Base-by-base conservation (phyloP, 2,888 invertebrate species). In the Acronicta alni region DNA sequence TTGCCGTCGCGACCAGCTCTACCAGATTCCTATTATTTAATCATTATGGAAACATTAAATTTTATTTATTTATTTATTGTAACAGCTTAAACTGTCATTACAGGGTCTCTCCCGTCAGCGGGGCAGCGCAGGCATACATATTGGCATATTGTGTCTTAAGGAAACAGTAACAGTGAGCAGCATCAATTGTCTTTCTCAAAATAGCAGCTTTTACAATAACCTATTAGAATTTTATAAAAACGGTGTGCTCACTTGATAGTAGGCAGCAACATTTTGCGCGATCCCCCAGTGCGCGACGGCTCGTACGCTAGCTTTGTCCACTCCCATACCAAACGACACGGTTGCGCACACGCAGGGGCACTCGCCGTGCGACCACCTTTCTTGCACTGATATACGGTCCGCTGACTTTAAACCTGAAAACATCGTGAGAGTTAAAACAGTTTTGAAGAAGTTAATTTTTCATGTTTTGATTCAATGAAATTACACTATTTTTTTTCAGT, bases 301-400 rank as follows among this genome's bases (percentile, higher is more conserved):
- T 68, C 99, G 97, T 14, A 99, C 99, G 56, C 97, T 96, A 3
- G 97, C 96, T 89, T 99, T 99, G 89, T 99, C 99, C 3, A 99
- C 98, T 45, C 99, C 99, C 99, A 99, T 99, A 38, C 99, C 99
- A 92, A 99, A 99, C 82, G 99, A 99, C 58, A 99, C 97, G 0
- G 99, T 99, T 5, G 99, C 99, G 70, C 97, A 97, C 72, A 99
- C 99, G 26, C 99, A 97, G 2, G 98, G 96, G 77, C 97, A 96
- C 72, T 96, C 96, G 0, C 99, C 99, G 35, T 95, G 94, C 93
- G 98, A 98, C 99, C 99, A 99, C 70, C 97, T 96, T 84, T 97
- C 97, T 90, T 99, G 99, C 37, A 97, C 97, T 46, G 95, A 94
- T 51, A 96, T 95, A 53, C 99, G 95, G 51, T 98, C 97, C 0